Evolutionary conservation across 2,888 invertebrate species (phyloP), one percentile per base, ranked within the genome.

Genomic region (Lobophora halterata): DNA sequence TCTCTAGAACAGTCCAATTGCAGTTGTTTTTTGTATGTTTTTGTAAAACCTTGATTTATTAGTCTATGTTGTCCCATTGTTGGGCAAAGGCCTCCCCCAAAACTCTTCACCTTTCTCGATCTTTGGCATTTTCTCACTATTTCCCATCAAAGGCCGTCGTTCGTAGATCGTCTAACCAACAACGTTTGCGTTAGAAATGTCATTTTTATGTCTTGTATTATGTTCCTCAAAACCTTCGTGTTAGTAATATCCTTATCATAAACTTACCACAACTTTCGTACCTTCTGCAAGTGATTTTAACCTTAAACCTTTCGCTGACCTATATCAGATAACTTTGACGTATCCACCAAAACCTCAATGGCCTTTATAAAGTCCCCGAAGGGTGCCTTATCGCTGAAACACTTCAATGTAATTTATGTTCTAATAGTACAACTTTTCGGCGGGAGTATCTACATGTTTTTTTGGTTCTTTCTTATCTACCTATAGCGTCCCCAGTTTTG

Each of bases 391-490:
- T 85, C 83, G 62, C 55, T 55, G 64, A 61, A 74, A 76, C 78
- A 79, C 73, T 82, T 71, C 72, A 67, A 68, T 67, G 74, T 79
- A 75, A 81, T 83, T 81, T 83, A 82, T 81, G 78, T 74, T 52
- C 52, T 61, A 65, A 61, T 60, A 61, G 61, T 58, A 31, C 5
- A 25, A 13, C 13, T 55, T 53, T 61, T 57, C 55, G 55, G 49
- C 41, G 39, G 55, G 46, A 48, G 58, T 52, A 52, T 61, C 58
- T 62, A 55, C 55, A 52, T 55, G 58, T 70, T 65, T 68, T 58
- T 51, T 41, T n/a, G n/a, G n/a, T n/a, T 56, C 32, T 57, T 46
- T 55, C 62, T 65, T 71, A 71, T 70, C 68, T 63, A 39, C 30
- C 46, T 53, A 62, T 57, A 53, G 65, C 61, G 52, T 54, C 48